phyloP scores from a whole-genome alignment of 2,888 invertebrate genomes.

The Nomada hirtipes region DNA sequence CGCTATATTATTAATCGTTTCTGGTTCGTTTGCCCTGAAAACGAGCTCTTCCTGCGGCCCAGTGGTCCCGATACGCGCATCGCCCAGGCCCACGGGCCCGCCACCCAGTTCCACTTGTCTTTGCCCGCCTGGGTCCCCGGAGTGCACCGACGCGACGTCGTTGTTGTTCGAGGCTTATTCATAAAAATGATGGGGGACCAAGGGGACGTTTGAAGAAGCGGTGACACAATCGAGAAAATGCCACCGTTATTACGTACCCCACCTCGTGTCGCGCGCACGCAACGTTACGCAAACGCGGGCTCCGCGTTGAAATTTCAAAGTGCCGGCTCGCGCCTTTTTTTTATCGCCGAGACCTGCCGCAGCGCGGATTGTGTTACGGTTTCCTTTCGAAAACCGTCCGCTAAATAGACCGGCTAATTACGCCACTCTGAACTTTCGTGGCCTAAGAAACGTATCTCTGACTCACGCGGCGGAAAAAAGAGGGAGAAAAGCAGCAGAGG shows the following conservation, averaged over 20 bases:
- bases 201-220: constrained; percentile 71
- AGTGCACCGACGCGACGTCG: constrained; percentile 29
- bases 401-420: constrained; percentile 66
- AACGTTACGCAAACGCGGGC: constrained; percentile 68
- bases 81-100: constrained; percentile 70
- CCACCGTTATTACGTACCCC: constrained; percentile 76
- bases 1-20: constrained; percentile 80
- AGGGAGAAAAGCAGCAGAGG: neutral
- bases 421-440: constrained; percentile 57
- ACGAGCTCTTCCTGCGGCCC: constrained; percentile 80
- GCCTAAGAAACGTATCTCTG: constrained; percentile 37
- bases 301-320: constrained; percentile 55
- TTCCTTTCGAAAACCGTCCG: constrained; percentile 61
- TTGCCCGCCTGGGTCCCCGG: neutral
- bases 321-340: constrained; percentile 49
- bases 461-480: constrained; percentile 18
- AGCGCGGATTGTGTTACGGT: constrained; percentile 48
- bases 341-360: constrained; percentile 48
- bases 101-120: constrained; percentile 69
- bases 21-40: constrained; percentile 80
- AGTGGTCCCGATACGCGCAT: constrained; percentile 78
- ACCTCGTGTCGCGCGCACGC: constrained; percentile 12
- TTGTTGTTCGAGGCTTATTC: constrained; percentile 22
- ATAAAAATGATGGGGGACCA: neutral
- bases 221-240: constrained; percentile 82